These are phyloP conservation scores for Oenanthe melanoleuca DNA, from an alignment of 2,113 vertebrate genomes.

Conservation along the genomic window DNA sequence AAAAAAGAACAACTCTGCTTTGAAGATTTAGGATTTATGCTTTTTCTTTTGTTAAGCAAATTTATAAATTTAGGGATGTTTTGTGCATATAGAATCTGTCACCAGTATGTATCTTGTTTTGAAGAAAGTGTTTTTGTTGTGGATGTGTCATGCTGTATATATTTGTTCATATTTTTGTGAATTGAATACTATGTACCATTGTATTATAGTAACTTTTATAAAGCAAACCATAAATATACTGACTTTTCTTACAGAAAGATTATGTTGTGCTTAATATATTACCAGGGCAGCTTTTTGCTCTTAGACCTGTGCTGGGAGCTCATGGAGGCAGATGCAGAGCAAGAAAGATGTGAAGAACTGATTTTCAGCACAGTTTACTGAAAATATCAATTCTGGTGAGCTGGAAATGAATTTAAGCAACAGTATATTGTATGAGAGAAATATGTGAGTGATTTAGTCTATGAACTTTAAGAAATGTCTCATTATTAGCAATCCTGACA, in stretches of 20 bases:
- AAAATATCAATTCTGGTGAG: neutral
- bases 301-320: neutral
- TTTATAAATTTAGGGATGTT: conserved; percentile 76
- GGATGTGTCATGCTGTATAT: conserved; percentile 88
- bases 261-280: conserved; percentile 50
- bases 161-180: conserved; percentile 92
- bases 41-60: conserved; percentile 67
- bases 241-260: conserved; percentile 87
- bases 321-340: neutral
- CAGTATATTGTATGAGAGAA: neutral
- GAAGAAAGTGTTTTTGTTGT: conserved; percentile 86
- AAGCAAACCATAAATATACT: conserved; percentile 93
- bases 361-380: neutral
- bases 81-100: conserved; percentile 80
- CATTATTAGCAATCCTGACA: neutral
- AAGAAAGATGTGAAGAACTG: neutral
- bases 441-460: neutral
- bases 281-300: neutral
- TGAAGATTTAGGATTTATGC: conserved; percentile 68
- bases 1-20: conserved; percentile 46
- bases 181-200: conserved; percentile 93
- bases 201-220: conserved; percentile 95
- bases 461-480: neutral
- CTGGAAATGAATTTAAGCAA: neutral
- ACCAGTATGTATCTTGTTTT: conserved; percentile 81